A percentile compares a stretch with the other conserved stretches of the same genome.
Evolutionary conservation across 2,113 vertebrate genomes (phyloP).

Genomic region (Apteryx mantelli): DNA sequence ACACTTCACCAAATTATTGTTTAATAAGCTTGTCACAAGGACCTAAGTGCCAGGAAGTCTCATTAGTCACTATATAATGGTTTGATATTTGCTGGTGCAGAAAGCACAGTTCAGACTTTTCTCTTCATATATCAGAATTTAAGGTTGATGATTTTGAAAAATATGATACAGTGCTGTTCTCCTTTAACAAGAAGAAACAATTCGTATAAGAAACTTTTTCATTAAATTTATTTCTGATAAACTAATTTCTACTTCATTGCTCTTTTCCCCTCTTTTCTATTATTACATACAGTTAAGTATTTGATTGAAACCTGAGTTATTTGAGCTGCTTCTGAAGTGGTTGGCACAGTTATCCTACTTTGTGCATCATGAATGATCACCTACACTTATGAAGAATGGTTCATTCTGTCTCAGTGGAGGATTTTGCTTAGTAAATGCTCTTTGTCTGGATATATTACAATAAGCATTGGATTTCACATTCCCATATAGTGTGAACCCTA

Average conservation of each 20-base stretch:
- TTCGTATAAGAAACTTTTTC: neutral
- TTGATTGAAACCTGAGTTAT: constrained; percentile 10
- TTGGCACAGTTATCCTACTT: neutral
- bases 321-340: neutral
- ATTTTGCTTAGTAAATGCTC: neutral
- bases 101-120: constrained; percentile 24
- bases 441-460: constrained; percentile 6
- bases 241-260: neutral
- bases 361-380: neutral
- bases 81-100: neutral
- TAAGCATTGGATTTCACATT: neutral
- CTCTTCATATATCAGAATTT: neutral
- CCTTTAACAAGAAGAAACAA: neutral
- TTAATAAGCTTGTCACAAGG: constrained; percentile 31
- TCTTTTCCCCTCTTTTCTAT: neutral
- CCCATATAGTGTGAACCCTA: neutral
- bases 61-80: neutral
- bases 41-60: constrained; percentile 10
- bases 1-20: constrained; percentile 31
- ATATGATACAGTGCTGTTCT: neutral
- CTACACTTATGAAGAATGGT: rapidly evolving
- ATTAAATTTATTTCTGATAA: neutral
- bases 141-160: neutral
- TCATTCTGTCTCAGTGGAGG: neutral
- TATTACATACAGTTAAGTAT: neutral